Percentiles rank a stretch among this genome's conserved stretches.
These are phyloP conservation scores for Sarcophaga caerulescens DNA, from an alignment of 2,888 invertebrate genomes.

Conservation along the genomic window DNA sequence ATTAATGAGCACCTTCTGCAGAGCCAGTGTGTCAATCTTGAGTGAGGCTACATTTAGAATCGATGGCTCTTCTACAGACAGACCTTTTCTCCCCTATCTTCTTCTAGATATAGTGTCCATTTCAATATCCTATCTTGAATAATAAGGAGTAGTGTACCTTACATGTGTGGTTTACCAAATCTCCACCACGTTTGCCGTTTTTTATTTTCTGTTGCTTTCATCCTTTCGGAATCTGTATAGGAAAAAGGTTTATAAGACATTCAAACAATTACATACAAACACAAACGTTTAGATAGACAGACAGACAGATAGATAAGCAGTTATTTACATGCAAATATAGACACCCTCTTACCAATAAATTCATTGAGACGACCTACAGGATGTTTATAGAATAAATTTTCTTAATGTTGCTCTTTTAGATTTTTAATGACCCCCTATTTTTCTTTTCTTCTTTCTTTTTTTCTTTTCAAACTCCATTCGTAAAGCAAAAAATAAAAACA, in stretches of 20 bases:
- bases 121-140: too few relatives aligned
- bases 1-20: too few relatives aligned
- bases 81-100: too few relatives aligned
- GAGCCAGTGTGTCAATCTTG: too few relatives aligned
- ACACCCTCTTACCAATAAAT: background rate
- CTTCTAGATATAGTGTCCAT: too few relatives aligned
- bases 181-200: background rate
- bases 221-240: background rate
- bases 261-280: background rate
- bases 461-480: background rate
- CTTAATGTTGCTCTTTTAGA: background rate
- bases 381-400: slow-evolving; percentile 42
- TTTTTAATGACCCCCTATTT: background rate
- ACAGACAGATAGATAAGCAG: slow-evolving; percentile 6
- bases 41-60: too few relatives aligned
- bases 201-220: background rate
- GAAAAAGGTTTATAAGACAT: slow-evolving; percentile 8
- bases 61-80: too few relatives aligned
- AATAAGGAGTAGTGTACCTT: too few relatives aligned
- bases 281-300: background rate
- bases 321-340: slow-evolving; percentile 4
- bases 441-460: slow-evolving; percentile 1
- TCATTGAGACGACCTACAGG: slow-evolving; percentile 7
- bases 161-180: too few relatives aligned
- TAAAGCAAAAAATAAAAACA: too few relatives aligned